A percentile compares a stretch with the other conserved stretches of the same genome.
Conservation (phyloP, 2,797 vertebrate species). For the Acanthis flammea region DNA sequence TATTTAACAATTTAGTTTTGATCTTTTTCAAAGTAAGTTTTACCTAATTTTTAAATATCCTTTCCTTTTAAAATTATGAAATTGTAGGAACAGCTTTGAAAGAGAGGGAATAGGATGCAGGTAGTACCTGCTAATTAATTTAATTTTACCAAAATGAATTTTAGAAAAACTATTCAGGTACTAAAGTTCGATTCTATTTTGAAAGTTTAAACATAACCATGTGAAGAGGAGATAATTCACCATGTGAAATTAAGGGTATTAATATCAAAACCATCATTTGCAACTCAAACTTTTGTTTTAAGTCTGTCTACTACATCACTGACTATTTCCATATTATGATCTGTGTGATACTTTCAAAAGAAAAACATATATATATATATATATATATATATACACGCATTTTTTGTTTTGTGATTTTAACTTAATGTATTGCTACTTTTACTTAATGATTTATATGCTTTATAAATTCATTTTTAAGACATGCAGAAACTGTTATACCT, state of each 20-base stretch:
- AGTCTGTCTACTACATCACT: background rate
- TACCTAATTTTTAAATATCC: background rate
- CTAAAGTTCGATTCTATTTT: background rate
- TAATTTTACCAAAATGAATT: background rate
- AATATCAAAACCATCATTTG: background rate
- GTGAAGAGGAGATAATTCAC: background rate
- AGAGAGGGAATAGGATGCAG: background rate
- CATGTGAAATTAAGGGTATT: background rate
- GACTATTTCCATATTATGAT: background rate
- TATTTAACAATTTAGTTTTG: background rate
- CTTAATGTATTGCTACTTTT: background rate
- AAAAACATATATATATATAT: background rate
- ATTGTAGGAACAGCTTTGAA: background rate
- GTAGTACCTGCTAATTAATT: rapidly evolving
- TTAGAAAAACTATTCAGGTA: background rate
- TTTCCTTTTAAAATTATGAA: background rate
- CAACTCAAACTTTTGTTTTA: background rate
- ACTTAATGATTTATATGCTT: background rate
- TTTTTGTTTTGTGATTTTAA: background rate
- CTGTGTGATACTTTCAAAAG: background rate
- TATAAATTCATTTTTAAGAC: background rate
- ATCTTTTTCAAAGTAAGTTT: background rate
- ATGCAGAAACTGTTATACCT: background rate
- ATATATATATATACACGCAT: background rate
- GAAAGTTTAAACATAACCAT: background rate